phyloP scores from a whole-genome alignment of 2,888 invertebrate genomes.

The Drosophila imparisetae region DNA sequence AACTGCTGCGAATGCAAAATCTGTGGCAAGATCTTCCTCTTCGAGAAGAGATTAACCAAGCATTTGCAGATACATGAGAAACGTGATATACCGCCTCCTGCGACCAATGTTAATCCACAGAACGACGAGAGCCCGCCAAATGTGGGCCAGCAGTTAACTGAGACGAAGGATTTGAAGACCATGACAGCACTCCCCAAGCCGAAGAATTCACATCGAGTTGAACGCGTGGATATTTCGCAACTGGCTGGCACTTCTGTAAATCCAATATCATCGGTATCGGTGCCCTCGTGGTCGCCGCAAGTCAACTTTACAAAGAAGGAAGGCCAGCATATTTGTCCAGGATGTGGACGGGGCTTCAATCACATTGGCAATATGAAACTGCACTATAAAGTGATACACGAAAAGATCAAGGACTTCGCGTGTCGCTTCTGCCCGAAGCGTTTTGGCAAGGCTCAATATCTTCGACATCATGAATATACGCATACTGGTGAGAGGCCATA shows the following conservation, averaged over 20 bases:
- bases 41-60: constrained; percentile 79
- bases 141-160: neutral
- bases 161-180: neutral
- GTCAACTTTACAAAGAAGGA: constrained; percentile 83
- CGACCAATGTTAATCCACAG: constrained; percentile 20
- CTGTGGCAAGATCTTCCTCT: constrained; percentile 80
- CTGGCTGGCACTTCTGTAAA: constrained; percentile 80
- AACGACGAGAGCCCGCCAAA: neutral
- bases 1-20: constrained; percentile 81
- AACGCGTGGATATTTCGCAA: constrained; percentile 81
- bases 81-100: constrained; percentile 55
- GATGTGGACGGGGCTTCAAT: constrained; percentile 82
- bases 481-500: constrained; percentile 84
- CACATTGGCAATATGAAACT: constrained; percentile 81
- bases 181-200: constrained; percentile 42
- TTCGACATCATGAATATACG: constrained; percentile 83
- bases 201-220: constrained; percentile 76
- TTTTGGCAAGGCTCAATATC: constrained; percentile 83
- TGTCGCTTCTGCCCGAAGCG: constrained; percentile 82
- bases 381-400: constrained; percentile 82
- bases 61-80: constrained; percentile 82
- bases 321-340: constrained; percentile 81
- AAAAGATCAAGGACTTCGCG: constrained; percentile 82
- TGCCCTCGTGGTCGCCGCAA: constrained; percentile 82
- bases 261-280: constrained; percentile 79